phyloP scores from a whole-genome alignment of 2,797 vertebrate species.

The Chaetodon trifasciatus region DNA sequence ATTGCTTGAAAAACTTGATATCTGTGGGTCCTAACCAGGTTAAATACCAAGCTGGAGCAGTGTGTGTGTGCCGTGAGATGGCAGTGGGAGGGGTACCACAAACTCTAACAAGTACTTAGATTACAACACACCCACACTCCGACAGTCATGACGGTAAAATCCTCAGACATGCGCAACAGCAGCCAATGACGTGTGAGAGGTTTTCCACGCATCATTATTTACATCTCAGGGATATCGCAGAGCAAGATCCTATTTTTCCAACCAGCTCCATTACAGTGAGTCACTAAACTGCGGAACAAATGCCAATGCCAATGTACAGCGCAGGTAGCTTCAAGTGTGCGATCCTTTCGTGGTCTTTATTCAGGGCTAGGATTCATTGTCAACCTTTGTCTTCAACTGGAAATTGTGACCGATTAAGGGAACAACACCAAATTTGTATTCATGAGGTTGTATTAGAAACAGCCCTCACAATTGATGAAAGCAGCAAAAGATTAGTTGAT shows the following conservation, averaged over 20 bases:
- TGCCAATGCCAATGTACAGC: no score
- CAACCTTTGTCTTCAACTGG: neutral
- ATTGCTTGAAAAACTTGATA: neutral
- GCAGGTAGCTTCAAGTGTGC: no score
- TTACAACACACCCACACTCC: neutral
- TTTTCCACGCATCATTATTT: conserved; percentile 8
- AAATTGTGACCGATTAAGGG: neutral
- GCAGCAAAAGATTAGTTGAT: neutral
- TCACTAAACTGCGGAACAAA: neutral
- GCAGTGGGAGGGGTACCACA: neutral
- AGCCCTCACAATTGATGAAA: no score
- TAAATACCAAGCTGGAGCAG: neutral
- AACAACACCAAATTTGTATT: neutral
- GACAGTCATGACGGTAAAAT: neutral
- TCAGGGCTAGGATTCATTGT: neutral
- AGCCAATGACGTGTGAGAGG: neutral
- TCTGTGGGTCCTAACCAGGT: neutral
- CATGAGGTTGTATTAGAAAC: no score
- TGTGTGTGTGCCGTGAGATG: neutral
- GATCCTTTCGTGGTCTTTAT: neutral
- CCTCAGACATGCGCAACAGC: conserved; percentile 9
- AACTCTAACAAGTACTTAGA: conserved; percentile 46
- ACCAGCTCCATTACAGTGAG: neutral
- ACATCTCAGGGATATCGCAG: neutral
- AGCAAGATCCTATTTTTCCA: neutral